These are phyloP conservation scores for Nasalis larvatus DNA, from an alignment of 2,113 vertebrate species.

Conservation along the genomic window DNA sequence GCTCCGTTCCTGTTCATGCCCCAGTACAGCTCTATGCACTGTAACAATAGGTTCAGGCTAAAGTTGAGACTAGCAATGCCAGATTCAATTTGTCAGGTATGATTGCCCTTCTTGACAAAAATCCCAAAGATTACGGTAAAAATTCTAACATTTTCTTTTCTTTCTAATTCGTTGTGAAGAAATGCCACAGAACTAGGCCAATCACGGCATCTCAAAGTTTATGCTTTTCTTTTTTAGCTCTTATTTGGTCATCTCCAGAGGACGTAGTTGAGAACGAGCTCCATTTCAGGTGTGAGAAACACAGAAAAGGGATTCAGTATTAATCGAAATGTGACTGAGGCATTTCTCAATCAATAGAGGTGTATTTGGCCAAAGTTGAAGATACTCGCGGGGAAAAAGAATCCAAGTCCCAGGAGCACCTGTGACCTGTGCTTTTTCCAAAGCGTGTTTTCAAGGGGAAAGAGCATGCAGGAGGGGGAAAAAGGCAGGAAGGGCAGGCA, in stretches of 20 bases:
- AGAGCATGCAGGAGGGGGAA: too few relatives aligned
- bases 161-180: background rate
- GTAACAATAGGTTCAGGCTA: background rate
- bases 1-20: too few relatives aligned
- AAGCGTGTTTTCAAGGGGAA: too few relatives aligned
- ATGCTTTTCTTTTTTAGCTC: background rate
- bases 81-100: background rate
- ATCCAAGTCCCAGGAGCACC: too few relatives aligned
- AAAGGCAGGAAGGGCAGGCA: too few relatives aligned
- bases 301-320: background rate
- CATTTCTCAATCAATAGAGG: too few relatives aligned
- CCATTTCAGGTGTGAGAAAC: background rate
- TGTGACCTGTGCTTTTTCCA: too few relatives aligned
- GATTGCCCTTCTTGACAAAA: background rate
- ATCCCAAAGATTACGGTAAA: background rate
- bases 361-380: too few relatives aligned
- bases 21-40: too few relatives aligned
- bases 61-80: background rate
- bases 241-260: background rate
- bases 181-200: background rate
- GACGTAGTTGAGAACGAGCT: background rate
- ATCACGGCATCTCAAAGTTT: background rate
- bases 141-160: background rate
- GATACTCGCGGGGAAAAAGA: too few relatives aligned
- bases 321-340: too few relatives aligned